Conservation (phyloP, 2,888 invertebrate genomes). For the Nomada flava region DNA sequence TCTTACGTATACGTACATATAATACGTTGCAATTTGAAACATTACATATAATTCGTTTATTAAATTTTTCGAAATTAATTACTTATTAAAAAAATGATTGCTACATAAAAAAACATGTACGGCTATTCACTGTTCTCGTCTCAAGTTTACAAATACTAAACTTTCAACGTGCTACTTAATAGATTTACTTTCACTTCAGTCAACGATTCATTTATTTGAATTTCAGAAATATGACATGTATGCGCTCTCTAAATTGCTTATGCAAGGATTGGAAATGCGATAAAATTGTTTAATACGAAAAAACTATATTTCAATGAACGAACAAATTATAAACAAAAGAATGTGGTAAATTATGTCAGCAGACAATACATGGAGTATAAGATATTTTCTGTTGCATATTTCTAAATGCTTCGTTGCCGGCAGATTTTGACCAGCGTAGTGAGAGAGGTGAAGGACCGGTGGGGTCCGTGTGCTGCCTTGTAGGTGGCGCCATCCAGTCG, state of each 20-base stretch:
- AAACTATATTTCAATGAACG: background rate
- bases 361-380: too few species aligned
- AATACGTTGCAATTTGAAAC: background rate
- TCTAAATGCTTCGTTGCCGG: conserved; percentile 17
- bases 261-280: background rate
- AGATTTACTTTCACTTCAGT: background rate
- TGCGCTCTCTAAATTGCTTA: background rate
- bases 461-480: conserved; percentile 58
- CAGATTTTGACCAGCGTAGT: conserved; percentile 47
- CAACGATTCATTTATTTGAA: background rate
- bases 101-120: background rate
- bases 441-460: conserved; percentile 59
- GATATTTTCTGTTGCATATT: background rate
- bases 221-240: background rate
- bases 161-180: background rate
- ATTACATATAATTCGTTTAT: background rate
- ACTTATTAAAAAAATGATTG: background rate
- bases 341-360: background rate
- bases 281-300: background rate
- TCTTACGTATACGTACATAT: background rate
- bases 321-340: background rate
- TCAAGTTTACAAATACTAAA: background rate
- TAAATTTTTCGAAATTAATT: background rate
- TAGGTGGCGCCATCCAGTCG: conserved; percentile 75
- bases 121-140: background rate